Evolutionary conservation across 2,797 vertebrate genomes (phyloP), one percentile per base, ranked within the genome.

Genomic region (Erithacus rubecula): DNA sequence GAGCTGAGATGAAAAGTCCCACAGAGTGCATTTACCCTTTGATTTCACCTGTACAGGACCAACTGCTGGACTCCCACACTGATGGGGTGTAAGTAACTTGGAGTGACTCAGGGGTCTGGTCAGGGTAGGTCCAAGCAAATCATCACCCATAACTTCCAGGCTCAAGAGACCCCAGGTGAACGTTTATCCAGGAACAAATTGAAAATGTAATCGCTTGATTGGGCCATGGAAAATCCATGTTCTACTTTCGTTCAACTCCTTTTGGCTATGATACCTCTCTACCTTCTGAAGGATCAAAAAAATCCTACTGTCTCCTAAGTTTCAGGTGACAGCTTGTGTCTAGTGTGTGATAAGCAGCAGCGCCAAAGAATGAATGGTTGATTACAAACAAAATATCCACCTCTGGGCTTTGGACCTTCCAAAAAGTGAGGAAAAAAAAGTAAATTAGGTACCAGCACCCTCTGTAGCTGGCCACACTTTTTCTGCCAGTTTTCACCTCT

Each of bases 311-410:
- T 9, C 7, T 24, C 15, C 10, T 51, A 53, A 90, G 18, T 22
- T 53, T 79, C 36, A 74, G 36, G 32, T 11, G 72, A 18, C 49
- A 77, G 18, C 24, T 81, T 59, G n/a, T 49, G 9, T 15, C 24
- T 43, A 15, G 15, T 41, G 26, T 23, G 7, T 62, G 62, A 81
- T 26, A 62, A 79, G 34, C n/a, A 68, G 27, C 44, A 43, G 2
- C 10, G 11, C 8, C 14, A 52, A 37, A 81, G n/a, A 87, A 15
- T 74, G 41, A 52, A 9, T 0, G 0, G 20, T 12, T 7, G 2
- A 26, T 89, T n/a, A 15, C 20, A 58, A 64, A 68, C n/a, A 60
- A 62, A 51, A 49, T 16, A 39, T 14, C 15, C 9, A 29, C 29
- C 23, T 84, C 30, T 44, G 23, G 51, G 15, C 34, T 58, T 6